Evolutionary conservation across 2,113 vertebrate species (phyloP).

Genomic region (Willisornis vidua): DNA sequence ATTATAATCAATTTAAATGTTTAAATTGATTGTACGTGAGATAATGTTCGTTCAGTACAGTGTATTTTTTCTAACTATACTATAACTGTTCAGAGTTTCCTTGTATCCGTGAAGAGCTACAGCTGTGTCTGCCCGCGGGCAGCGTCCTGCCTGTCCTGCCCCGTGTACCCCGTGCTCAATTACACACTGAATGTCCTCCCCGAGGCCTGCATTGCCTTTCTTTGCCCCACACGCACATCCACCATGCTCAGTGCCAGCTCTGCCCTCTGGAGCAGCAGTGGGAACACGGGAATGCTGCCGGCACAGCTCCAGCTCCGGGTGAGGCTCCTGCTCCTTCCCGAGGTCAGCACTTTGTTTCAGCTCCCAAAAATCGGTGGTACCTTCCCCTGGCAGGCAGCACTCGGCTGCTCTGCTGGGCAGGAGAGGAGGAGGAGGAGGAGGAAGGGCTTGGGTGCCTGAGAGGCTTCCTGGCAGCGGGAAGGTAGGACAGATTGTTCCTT

Average conservation of each 20-base stretch:
- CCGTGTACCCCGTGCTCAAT: slow-evolving; percentile 31
- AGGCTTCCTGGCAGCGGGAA: neutral
- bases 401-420: neutral
- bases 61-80: slow-evolving; percentile 71
- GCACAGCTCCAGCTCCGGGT: rapidly evolving
- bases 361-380: rapidly evolving
- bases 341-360: neutral
- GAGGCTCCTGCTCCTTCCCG: neutral
- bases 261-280: neutral
- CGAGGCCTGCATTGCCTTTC: slow-evolving; percentile 54
- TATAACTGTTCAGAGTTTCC: slow-evolving; percentile 61
- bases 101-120: slow-evolving; percentile 47
- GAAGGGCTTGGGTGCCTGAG: neutral
- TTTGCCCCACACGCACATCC: neutral
- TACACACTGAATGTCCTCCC: slow-evolving; percentile 62
- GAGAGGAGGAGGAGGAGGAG: neutral
- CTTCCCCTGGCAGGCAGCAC: neutral
- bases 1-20: slow-evolving; percentile 72
- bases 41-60: slow-evolving; percentile 70
- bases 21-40: slow-evolving; percentile 72
- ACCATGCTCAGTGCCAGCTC: neutral
- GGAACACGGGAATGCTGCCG: rapidly evolving
- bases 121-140: slow-evolving; percentile 48
- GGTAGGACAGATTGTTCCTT: neutral
- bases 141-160: slow-evolving; percentile 36